Conservation (phyloP, 2,888 invertebrate species). For the Ophraella communa region DNA sequence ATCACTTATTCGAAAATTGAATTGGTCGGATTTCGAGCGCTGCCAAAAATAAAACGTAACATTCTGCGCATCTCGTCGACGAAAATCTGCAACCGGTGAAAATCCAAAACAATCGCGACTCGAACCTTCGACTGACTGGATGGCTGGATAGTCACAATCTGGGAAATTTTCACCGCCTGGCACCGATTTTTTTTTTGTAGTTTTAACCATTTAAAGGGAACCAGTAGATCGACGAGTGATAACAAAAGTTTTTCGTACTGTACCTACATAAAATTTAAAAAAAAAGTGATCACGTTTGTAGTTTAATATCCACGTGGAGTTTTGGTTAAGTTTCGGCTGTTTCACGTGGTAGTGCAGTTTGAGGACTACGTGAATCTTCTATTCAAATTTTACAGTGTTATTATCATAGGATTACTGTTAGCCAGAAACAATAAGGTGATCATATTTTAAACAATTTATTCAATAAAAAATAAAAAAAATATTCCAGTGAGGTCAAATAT, state of each 20-base stretch:
- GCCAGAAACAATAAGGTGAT: conserved; percentile 6
- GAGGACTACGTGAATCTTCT: neutral
- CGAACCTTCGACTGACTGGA: conserved; percentile 57
- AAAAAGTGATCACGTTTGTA: conserved; percentile 27
- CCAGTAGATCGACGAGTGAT: neutral
- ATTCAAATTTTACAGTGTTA: neutral
- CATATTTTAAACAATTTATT: neutral
- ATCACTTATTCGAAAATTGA: neutral
- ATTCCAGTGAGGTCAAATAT: no score
- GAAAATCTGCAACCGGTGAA: conserved; percentile 36
- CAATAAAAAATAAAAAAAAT: no score
- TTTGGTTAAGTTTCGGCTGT: conserved; percentile 28
- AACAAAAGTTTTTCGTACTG: conserved; percentile 6
- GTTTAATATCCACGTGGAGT: conserved; percentile 23
- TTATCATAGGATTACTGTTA: neutral
- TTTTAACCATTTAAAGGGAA: conserved; percentile 17
- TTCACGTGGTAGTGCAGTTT: conserved; percentile 9
- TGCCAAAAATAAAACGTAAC: conserved; percentile 7
- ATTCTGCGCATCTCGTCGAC: conserved; percentile 25
- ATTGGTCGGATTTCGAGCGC: neutral
- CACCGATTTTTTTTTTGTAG: conserved; percentile 48
- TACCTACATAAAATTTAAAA: no score
- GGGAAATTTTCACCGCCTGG: conserved; percentile 52
- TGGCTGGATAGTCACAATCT: conserved; percentile 60
- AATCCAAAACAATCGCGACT: conserved; percentile 38